phyloP scores from a whole-genome alignment of 1,140 invertebrate genomes.

The Microplitis demolitor region DNA sequence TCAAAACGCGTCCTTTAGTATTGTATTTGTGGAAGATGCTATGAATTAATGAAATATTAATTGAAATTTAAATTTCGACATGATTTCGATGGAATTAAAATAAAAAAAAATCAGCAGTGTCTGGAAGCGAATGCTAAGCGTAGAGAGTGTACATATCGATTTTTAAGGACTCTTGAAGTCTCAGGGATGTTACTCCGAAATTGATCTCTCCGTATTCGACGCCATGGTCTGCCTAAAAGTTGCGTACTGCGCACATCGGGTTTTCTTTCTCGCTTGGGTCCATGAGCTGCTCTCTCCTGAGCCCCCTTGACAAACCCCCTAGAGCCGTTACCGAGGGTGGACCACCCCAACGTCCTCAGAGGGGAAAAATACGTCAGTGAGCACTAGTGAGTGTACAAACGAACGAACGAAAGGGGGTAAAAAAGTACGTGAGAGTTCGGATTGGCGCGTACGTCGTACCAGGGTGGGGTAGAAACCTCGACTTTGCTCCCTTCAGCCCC shows the following conservation, averaged over 20 bases:
- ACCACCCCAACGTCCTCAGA: constrained; percentile 56
- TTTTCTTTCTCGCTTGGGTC: constrained; percentile 40
- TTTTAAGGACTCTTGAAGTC: constrained; percentile 40
- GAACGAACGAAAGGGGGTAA: constrained; percentile 42
- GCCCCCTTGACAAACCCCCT: constrained; percentile 11
- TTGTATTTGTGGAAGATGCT: too few relatives aligned
- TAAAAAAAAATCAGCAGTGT: background rate
- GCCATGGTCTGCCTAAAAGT: constrained; percentile 57
- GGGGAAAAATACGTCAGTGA: constrained; percentile 58
- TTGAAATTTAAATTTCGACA: background rate
- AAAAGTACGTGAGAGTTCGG: constrained; percentile 49
- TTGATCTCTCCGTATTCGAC: constrained; percentile 53
- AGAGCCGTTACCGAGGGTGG: constrained; percentile 29
- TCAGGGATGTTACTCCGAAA: constrained; percentile 58
- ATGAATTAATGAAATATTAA: background rate
- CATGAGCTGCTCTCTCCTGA: constrained; percentile 34
- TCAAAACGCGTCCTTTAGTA: too few relatives aligned
- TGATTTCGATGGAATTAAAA: background rate
- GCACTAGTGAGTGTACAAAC: constrained; percentile 41
- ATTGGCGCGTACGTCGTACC: constrained; percentile 48
- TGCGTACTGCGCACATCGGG: constrained; percentile 55
- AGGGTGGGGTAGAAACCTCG: constrained; percentile 40
- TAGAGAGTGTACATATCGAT: background rate
- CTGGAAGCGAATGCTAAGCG: background rate
- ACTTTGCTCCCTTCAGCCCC: constrained; percentile 24